Percentiles rank a stretch among this genome's conserved stretches.
These are phyloP conservation scores for Drosophila persimilis DNA, from an alignment of 1,140 invertebrate species.

Conservation along the genomic window DNA sequence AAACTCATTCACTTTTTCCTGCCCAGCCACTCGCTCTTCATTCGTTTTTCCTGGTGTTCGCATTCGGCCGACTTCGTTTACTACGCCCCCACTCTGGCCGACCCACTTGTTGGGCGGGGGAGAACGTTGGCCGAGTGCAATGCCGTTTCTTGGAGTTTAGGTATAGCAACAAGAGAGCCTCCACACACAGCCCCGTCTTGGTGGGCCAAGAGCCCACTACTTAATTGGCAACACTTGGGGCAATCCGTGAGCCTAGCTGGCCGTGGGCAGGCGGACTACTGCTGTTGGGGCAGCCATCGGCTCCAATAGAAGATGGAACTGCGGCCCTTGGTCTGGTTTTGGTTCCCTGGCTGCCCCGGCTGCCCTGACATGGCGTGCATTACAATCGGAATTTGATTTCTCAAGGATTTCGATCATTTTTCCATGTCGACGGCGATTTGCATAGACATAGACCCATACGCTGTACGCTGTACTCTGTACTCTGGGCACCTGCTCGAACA, in stretches of 20 bases:
- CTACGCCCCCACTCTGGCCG: conserved; percentile 31
- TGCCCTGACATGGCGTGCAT: conserved; percentile 63
- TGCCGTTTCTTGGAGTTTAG: conserved; percentile 13
- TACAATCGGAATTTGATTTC: conserved; percentile 76
- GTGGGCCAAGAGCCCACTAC: conserved; percentile 40
- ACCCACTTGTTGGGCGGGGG: conserved; percentile 1
- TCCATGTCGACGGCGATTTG: conserved; percentile 66
- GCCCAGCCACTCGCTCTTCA: conserved; percentile 15
- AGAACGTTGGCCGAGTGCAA: conserved; percentile 25
- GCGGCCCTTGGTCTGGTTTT: background rate
- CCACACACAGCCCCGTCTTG: conserved; percentile 13
- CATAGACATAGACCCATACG: conserved; percentile 38
- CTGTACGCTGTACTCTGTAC: background rate
- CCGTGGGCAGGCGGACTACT: conserved; percentile 36
- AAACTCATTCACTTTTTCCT: conserved; percentile 72
- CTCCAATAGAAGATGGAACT: conserved; percentile 23
- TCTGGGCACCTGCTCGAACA: conserved; percentile 32
- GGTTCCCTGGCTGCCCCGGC: background rate
- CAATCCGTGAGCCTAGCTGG: conserved; percentile 48
- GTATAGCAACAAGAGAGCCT: conserved; percentile 23
- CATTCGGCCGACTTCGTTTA: conserved; percentile 68
- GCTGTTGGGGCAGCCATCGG: conserved; percentile 29
- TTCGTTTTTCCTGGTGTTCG: conserved; percentile 23
- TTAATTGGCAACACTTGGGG: conserved; percentile 75
- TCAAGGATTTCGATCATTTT: conserved; percentile 78